phyloP scores from a whole-genome alignment of 2,888 invertebrate species.

The Phymatocera aterrima region DNA sequence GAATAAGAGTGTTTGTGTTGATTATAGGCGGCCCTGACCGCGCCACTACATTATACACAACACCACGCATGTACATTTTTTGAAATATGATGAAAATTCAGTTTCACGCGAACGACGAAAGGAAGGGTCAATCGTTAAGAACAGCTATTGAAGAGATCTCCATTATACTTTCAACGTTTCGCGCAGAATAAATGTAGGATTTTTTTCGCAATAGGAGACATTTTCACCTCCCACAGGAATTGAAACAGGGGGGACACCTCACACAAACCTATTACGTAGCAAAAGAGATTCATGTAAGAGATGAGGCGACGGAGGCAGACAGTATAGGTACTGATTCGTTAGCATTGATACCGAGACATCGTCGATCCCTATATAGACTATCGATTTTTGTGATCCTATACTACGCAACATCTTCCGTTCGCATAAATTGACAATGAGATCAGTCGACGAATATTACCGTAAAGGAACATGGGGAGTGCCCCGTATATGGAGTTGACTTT shows the following conservation, averaged over 20 bases:
- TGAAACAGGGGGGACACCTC: background rate
- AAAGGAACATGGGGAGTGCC: background rate
- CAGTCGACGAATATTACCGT: background rate
- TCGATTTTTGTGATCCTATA: conserved; percentile 15
- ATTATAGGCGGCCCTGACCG: too few species aligned
- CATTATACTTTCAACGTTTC: background rate
- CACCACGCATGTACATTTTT: background rate
- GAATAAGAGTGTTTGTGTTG: too few species aligned
- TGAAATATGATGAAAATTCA: background rate
- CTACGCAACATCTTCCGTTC: conserved; percentile 6
- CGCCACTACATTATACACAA: too few species aligned
- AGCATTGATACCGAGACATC: background rate
- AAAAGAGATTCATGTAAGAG: background rate
- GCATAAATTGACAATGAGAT: conserved; percentile 5
- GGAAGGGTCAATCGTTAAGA: background rate
- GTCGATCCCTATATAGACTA: background rate
- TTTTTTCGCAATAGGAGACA: background rate
- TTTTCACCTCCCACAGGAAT: background rate
- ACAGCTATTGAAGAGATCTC: background rate
- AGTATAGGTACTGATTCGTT: background rate
- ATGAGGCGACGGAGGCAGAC: background rate
- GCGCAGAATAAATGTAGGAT: background rate
- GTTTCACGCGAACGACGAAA: background rate
- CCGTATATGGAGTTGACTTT: background rate
- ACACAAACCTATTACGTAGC: background rate